phyloP scores from a whole-genome alignment of 2,797 vertebrate genomes.

The Typhlichthys eigenmanni region DNA sequence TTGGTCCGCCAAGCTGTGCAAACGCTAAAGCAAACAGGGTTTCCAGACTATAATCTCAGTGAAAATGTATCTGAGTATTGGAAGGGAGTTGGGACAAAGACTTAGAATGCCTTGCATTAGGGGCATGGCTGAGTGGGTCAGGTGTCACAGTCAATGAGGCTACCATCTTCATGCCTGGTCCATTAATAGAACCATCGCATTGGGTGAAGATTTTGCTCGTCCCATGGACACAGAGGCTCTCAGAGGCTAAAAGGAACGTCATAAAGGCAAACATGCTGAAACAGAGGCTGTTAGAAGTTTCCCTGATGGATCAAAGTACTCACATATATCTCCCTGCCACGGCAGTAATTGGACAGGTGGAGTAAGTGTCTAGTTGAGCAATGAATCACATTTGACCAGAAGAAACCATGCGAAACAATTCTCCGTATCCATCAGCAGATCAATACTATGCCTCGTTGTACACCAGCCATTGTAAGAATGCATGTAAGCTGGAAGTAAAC shows the following conservation, averaged over 20 bases:
- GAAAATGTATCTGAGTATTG: too few relatives aligned
- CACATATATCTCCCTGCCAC: conserved; percentile 12
- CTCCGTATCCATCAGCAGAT: conserved; percentile 35
- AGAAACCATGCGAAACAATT: conserved; percentile 54
- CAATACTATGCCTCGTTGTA: conserved; percentile 26
- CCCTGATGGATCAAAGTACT: neutral
- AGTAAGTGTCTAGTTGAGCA: conserved; percentile 14
- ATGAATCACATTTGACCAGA: conserved; percentile 47
- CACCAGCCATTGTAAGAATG: conserved; percentile 1
- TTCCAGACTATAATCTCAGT: too few relatives aligned
- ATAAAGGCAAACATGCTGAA: neutral
- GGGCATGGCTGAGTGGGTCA: neutral
- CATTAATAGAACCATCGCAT: neutral
- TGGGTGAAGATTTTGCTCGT: neutral
- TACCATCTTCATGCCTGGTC: neutral
- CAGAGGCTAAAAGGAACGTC: conserved; percentile 5
- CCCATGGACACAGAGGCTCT: conserved; percentile 4
- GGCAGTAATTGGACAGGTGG: conserved; percentile 13
- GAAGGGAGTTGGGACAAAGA: neutral
- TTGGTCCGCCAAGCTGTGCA: too few relatives aligned
- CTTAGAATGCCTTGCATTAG: conserved; percentile 5
- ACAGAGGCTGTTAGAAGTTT: neutral
- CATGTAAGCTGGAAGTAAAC: too few relatives aligned
- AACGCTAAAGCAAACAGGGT: too few relatives aligned
- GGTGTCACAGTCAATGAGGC: neutral